A percentile compares a stretch with the other conserved stretches of the same genome.
These are phyloP conservation scores for Tetramorium bicarinatum DNA, from an alignment of 2,888 invertebrate species.

Conservation along the genomic window DNA sequence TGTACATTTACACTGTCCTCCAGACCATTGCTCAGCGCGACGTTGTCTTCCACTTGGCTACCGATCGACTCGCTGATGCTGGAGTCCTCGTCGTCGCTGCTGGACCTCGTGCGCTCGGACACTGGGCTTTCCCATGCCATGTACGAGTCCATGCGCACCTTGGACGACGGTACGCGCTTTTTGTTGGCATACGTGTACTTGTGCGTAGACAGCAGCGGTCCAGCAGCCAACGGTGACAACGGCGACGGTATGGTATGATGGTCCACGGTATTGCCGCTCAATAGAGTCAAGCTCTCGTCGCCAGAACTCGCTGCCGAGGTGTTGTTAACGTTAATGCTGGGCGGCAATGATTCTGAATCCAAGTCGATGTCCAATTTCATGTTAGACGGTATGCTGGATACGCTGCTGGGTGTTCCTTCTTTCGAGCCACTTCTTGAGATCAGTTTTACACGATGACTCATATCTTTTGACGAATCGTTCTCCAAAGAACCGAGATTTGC, in stretches of 20 bases:
- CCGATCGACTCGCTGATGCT: conserved; percentile 81
- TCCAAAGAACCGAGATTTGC: conserved; percentile 75
- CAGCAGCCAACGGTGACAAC: conserved; percentile 81
- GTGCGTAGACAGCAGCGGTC: conserved; percentile 82
- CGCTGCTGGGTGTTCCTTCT: conserved; percentile 82
- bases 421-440: conserved; percentile 81
- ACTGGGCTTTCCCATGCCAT: conserved; percentile 84
- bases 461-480: conserved; percentile 77
- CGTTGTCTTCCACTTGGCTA: conserved; percentile 81
- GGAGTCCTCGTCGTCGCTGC: conserved; percentile 82
- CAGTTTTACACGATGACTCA: conserved; percentile 69
- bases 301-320: conserved; percentile 82
- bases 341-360: conserved; percentile 80
- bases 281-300: conserved; percentile 83
- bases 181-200: conserved; percentile 85
- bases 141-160: conserved; percentile 78
- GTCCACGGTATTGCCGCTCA: conserved; percentile 80
- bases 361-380: conserved; percentile 83
- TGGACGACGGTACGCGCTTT: conserved; percentile 79
- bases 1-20: conserved; percentile 76
- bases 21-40: conserved; percentile 79
- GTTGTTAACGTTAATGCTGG: conserved; percentile 80
- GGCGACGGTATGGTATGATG: conserved; percentile 81
- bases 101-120: conserved; percentile 83
- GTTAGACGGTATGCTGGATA: conserved; percentile 81